A percentile compares a stretch with the other conserved stretches of the same genome.
These are phyloP conservation scores for Metellina segmentata DNA, from an alignment of 2,888 invertebrate species.

Conservation along the genomic window DNA sequence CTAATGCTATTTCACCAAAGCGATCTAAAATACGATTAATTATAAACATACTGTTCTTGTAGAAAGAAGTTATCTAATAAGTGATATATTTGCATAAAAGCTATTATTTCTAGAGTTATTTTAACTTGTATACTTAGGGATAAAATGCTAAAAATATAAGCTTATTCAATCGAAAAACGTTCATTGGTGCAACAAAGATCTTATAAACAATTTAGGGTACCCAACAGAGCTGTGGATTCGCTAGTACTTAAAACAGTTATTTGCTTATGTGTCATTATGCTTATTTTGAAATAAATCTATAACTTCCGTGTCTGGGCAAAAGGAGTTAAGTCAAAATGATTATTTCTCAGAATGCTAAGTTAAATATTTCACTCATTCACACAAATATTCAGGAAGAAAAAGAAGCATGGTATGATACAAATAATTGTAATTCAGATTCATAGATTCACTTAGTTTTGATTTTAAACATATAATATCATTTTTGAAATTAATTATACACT, in stretches of 20 bases:
- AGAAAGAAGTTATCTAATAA: background rate
- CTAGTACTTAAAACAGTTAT: background rate
- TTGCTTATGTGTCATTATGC: background rate
- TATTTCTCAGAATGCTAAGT: too few species aligned
- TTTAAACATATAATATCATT: too few species aligned
- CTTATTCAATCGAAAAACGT: background rate
- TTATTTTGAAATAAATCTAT: background rate
- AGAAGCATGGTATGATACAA: too few species aligned
- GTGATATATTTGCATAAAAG: background rate
- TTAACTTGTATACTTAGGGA: background rate
- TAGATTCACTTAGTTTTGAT: too few species aligned
- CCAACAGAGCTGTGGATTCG: background rate
- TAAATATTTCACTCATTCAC: too few species aligned
- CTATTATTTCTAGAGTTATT: background rate
- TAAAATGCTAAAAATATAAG: background rate
- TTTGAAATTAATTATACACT: too few species aligned
- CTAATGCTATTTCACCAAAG: background rate
- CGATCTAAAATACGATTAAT: background rate
- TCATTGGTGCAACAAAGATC: background rate
- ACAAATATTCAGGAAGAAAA: too few species aligned
- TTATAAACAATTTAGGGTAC: background rate
- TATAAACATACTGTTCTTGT: background rate
- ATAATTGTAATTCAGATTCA: too few species aligned
- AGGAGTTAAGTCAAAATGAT: too few species aligned
- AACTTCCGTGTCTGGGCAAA: too few species aligned